Percentiles rank a stretch among this genome's conserved stretches.
Evolutionary conservation across 2,797 vertebrate species (phyloP).

Genomic region (Pantherophis vulpinus): DNA sequence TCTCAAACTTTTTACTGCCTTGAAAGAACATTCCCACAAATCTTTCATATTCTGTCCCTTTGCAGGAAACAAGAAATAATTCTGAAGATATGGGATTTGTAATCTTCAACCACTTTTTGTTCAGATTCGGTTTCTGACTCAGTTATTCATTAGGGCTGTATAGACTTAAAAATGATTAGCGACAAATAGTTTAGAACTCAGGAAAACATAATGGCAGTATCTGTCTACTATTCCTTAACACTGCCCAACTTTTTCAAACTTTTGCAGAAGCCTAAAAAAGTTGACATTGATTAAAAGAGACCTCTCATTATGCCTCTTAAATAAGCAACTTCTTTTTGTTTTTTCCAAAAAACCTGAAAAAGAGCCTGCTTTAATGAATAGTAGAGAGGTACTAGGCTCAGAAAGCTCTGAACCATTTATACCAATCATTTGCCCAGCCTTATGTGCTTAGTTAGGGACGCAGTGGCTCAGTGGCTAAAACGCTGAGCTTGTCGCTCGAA

Average conservation of each 20-base stretch:
- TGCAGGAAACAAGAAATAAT: not conserved
- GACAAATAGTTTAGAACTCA: not conserved
- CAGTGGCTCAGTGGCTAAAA: too few relatives aligned
- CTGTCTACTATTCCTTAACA: not conserved
- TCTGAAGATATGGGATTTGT: not conserved
- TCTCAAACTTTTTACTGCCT: not conserved
- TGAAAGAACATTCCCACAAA: not conserved
- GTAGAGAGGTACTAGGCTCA: not conserved
- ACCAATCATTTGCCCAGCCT: not conserved
- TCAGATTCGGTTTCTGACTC: not conserved
- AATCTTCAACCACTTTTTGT: not conserved
- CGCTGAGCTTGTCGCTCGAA: too few relatives aligned
- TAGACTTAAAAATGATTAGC: not conserved
- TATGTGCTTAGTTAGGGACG: not conserved
- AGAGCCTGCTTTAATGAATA: not conserved
- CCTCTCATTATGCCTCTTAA: not conserved
- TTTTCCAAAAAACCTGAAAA: not conserved
- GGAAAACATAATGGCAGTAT: not conserved
- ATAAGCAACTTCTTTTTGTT: not conserved
- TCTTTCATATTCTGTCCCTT: not conserved
- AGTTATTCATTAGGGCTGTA: not conserved
- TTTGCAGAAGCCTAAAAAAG: not conserved
- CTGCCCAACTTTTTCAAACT: not conserved
- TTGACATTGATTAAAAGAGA: not conserved
- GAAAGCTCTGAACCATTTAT: not conserved